phyloP scores from a whole-genome alignment of 2,113 vertebrate genomes.

The Oplegnathus fasciatus region DNA sequence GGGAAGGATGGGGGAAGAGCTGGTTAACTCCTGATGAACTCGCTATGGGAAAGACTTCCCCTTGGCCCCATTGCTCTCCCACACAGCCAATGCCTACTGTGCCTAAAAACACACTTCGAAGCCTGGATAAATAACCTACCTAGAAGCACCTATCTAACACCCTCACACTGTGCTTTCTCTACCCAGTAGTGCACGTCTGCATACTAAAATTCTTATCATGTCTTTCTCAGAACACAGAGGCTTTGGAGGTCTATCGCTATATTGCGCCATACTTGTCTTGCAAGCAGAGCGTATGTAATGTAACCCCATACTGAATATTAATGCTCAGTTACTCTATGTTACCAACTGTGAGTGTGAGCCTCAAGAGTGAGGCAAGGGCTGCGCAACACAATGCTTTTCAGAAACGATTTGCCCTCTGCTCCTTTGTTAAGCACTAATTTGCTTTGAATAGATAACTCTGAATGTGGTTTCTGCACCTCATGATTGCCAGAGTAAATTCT shows the following conservation, averaged over 20 bases:
- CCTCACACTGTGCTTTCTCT: slow-evolving; percentile 31
- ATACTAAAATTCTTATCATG: slow-evolving; percentile 50
- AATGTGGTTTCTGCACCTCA: slow-evolving; percentile 34
- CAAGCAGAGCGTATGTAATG: slow-evolving; percentile 69
- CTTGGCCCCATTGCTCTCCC: slow-evolving; percentile 48
- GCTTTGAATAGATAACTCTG: slow-evolving; percentile 43
- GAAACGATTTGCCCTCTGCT: slow-evolving; percentile 51
- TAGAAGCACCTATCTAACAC: slow-evolving; percentile 28
- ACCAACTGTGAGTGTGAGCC: slow-evolving; percentile 53
- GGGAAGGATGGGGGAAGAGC: slow-evolving; percentile 18
- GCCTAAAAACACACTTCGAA: not conserved
- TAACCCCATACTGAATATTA: slow-evolving; percentile 73
- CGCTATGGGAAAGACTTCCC: slow-evolving; percentile 63
- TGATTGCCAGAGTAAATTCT: slow-evolving; percentile 38
- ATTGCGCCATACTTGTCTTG: slow-evolving; percentile 61
- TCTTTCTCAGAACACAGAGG: slow-evolving; percentile 47
- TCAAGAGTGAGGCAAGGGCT: slow-evolving; percentile 62
- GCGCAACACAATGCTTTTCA: slow-evolving; percentile 66
- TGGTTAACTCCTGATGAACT: slow-evolving; percentile 76
- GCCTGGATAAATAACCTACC: slow-evolving; percentile 55
- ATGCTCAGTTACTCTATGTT: slow-evolving; percentile 68
- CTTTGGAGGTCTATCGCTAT: slow-evolving; percentile 54
- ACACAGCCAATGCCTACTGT: slow-evolving; percentile 40
- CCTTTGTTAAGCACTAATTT: slow-evolving; percentile 58
- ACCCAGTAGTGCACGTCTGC: slow-evolving; percentile 15